Evolutionary conservation across 2,113 vertebrate genomes (phyloP).

Genomic region (Raja brachyura): DNA sequence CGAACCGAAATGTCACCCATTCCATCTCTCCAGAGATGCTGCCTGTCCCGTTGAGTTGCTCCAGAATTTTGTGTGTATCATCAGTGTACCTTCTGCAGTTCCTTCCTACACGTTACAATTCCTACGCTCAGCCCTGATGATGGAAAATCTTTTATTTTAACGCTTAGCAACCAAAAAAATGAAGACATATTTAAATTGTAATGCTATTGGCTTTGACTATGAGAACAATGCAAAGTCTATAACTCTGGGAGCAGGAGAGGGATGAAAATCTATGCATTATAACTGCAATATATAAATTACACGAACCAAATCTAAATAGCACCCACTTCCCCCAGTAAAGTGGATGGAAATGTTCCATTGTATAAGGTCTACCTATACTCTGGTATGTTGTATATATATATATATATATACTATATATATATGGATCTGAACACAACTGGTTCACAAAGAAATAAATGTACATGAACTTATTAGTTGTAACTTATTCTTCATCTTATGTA

Average conservation of each 20-base stretch:
- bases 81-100: too few species aligned
- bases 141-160: not conserved
- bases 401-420: not conserved
- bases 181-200: not conserved
- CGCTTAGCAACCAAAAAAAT: not conserved
- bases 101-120: too few species aligned
- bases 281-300: conserved; percentile 10
- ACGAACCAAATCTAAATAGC: conserved; percentile 23
- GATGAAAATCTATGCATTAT: not conserved
- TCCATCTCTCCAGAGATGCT: too few species aligned
- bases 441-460: conserved; percentile 28
- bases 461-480: conserved; percentile 26
- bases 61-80: too few species aligned
- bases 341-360: not conserved
- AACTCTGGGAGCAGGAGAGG: not conserved
- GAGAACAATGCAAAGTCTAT: not conserved
- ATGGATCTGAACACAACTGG: conserved; percentile 12
- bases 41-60: too few species aligned
- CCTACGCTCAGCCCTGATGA: too few species aligned
- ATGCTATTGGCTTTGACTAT: not conserved
- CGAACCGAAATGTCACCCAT: too few species aligned
- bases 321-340: conserved; percentile 34
- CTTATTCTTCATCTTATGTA: conserved; percentile 26
- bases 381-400: conserved; percentile 14
- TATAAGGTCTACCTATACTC: conserved; percentile 33